Base-by-base conservation (phyloP, 2,888 invertebrate species). In the Chouioia cunea region DNA sequence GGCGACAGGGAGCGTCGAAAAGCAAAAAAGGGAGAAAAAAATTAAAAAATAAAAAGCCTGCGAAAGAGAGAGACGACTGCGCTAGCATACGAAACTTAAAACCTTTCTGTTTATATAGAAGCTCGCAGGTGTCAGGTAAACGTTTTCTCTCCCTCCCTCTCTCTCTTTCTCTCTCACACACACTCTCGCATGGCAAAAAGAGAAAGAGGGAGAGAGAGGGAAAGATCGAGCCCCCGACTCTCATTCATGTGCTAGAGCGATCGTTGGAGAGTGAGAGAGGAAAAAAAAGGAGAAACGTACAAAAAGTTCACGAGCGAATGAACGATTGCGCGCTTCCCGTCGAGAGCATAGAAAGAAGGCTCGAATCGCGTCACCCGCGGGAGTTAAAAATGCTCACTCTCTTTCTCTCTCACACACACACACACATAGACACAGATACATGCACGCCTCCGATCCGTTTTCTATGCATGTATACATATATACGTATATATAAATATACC, bases 271-370 rank as follows among this genome's bases (percentile, higher is more conserved):
- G 4, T 18, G 18, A 18, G 44, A 36, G 27, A 56, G 18, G 4
- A 43, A n/a, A 58, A 36, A 36, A 44, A 66, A 60, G 47, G 53
- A 62, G 27, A 23, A 10, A 57, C 18, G 36, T n/a, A 65, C 66
- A 66, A 66, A 73, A 70, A 73, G 69, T 70, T 73, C 70, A 70
- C 67, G 70, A 64, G 23, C 69, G 69, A 67, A 59, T 59, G 71
- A 67, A 48, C 71, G 72, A 70, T 70, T 70, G 73, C 69, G 69
- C 69, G 69, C 63, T 73, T 73, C 69, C 73, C 73, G 73, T 66
- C 63, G 68, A 48, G 64, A 59, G 60, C 23, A n/a, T 0, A 44
- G 18, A 63, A 6, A 46, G 16, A 20, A 46, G 60, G 60, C 65
- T 65, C 69, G 67, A 67, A 64, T 64, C 72, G 60, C 72, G 65